These are phyloP conservation scores for Mustela nigripes DNA, from an alignment of 2,113 vertebrate species.

Conservation along the genomic window DNA sequence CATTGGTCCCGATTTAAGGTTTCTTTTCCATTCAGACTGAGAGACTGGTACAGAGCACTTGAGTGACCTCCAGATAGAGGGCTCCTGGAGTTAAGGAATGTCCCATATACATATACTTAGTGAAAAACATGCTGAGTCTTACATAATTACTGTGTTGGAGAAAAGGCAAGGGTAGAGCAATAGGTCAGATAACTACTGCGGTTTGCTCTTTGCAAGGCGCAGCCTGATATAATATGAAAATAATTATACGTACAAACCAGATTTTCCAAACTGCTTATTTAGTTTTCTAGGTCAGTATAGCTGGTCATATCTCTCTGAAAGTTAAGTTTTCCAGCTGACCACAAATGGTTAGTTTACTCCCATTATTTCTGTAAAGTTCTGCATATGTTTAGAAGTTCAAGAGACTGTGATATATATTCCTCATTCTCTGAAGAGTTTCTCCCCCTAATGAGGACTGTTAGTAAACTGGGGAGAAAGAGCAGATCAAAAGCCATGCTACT, in stretches of 20 bases:
- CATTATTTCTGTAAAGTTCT: constrained; percentile 42
- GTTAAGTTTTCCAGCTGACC: constrained; percentile 65
- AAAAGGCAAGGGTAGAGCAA: constrained; percentile 67
- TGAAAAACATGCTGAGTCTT: constrained; percentile 74
- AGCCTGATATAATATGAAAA: constrained; percentile 79
- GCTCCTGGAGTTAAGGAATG: constrained; percentile 11
- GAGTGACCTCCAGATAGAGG: neutral
- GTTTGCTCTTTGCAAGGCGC: constrained; percentile 74
- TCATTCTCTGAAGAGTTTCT: neutral
- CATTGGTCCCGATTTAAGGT: neutral
- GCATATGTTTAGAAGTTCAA: constrained; percentile 37
- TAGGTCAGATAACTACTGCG: constrained; percentile 82
- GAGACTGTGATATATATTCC: neutral
- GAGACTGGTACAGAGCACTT: neutral
- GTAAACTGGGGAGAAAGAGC: neutral
- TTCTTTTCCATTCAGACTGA: constrained; percentile 11
- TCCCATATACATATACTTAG: neutral
- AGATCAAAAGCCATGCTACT: constrained; percentile 37
- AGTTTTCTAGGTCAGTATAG: constrained; percentile 81
- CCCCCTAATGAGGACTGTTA: neutral
- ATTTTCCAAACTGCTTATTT: constrained; percentile 82
- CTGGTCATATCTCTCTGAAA: constrained; percentile 69
- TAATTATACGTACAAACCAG: constrained; percentile 79
- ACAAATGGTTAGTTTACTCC: constrained; percentile 46
- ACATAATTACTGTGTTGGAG: constrained; percentile 62